Evolutionary conservation across 2,797 vertebrate species (phyloP), one percentile per base, ranked within the genome.

Genomic region (Sebastes wilsoni): DNA sequence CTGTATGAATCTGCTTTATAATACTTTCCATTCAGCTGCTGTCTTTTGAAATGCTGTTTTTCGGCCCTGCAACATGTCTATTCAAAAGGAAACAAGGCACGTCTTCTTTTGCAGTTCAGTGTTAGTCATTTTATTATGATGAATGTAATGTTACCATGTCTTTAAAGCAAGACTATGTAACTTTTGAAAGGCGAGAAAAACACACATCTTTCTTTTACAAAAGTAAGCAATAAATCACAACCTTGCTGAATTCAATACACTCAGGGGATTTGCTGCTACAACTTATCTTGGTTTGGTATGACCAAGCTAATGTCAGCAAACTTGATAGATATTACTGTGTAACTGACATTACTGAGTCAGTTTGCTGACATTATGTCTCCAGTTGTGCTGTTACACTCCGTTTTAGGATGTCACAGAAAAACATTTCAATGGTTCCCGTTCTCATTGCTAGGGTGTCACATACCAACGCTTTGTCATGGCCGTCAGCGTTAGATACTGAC

Each of bases 21-120:
- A 85, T 77, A 85, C 77, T 93, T 91, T 93, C 84, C 86, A 85
- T 84, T 88, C 75, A 88, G 75, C 82, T 89, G 88, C 83, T 89
- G 80, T 83, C 42, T 85, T 65, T 86, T 86, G 56, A 88, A 85
- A 83, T 75, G 64, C 66, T 85, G 61, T 79, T 85, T 84, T 42
- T 49, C 46, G 52, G 77, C 86, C 80, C 84, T 77, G 83, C 66
- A 80, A 79, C 56, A 59, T 76, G 77, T 86, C 71, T 90, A 84
- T 91, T 94, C 89, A 93, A 90, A 95, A 91, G 93, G 89, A 94
- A 94, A 94, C 85, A 71, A 88, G 79, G 56, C 70, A 77, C 71
- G 55, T 77, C 52, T 75, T 87, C 18, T 27, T 27, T 81, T 70
- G 64, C 28, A 80, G 22, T 74, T 69, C 46, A 73, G 72, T 22